phyloP scores from a whole-genome alignment of 2,888 invertebrate species.

The Sclerodermus sp. region DNA sequence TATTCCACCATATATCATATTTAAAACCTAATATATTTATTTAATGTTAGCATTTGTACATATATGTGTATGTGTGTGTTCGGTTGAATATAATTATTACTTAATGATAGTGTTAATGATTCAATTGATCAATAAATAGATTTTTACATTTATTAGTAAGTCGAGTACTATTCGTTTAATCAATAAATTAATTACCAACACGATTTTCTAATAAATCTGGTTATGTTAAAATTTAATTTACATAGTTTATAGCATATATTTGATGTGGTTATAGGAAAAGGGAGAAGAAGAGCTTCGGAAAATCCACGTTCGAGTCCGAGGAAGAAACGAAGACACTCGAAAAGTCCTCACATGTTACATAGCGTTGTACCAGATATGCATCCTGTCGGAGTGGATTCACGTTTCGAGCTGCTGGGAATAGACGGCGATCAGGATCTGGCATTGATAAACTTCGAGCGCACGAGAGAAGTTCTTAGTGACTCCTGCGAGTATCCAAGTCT shows the following conservation, averaged over 20 bases:
- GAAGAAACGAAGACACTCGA: constrained; percentile 45
- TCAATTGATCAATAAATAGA: too few relatives aligned
- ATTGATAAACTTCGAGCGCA: constrained; percentile 45
- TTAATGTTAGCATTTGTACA: too few relatives aligned
- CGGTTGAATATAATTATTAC: too few relatives aligned
- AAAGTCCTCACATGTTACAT: constrained; percentile 38
- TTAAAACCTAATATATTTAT: too few relatives aligned
- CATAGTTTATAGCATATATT: not conserved
- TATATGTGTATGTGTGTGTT: too few relatives aligned
- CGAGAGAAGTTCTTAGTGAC: constrained; percentile 43
- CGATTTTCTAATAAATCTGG: too few relatives aligned
- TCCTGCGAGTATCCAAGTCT: constrained; percentile 47
- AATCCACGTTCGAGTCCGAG: constrained; percentile 41
- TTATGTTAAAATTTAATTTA: too few relatives aligned
- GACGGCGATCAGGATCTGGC: constrained; percentile 50
- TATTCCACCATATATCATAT: too few relatives aligned
- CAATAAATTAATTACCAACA: too few relatives aligned
- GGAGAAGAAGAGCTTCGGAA: constrained; percentile 45
- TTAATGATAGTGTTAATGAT: too few relatives aligned
- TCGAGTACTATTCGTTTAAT: too few relatives aligned
- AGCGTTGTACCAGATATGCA: constrained; percentile 34
- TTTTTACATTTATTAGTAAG: too few relatives aligned
- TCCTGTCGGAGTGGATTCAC: constrained; percentile 37
- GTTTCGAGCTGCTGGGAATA: constrained; percentile 47
- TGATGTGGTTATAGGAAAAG: constrained; percentile 37